Conservation (phyloP, 1,140 invertebrate species). For the Palaemon carinicauda region DNA sequence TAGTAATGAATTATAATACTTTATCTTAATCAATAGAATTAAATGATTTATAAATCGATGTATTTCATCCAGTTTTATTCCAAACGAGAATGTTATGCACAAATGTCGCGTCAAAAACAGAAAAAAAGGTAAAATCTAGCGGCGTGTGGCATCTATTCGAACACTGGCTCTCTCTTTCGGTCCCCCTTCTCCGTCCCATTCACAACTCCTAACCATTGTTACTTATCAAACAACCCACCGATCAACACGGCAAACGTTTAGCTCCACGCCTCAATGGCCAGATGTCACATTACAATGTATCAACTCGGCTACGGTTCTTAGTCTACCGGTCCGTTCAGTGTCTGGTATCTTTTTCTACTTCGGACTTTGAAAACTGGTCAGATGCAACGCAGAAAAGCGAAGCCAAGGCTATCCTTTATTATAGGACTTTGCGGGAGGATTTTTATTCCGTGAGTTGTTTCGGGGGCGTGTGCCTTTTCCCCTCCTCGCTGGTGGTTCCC, state of each 20-base stretch:
- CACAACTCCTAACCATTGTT: constrained; percentile 34
- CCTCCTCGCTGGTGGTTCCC: neutral
- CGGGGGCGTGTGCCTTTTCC: neutral
- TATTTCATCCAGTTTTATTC: too few relatives aligned
- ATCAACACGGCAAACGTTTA: constrained; percentile 38
- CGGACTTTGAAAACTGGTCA: too few relatives aligned
- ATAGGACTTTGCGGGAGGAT: neutral
- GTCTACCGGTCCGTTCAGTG: neutral
- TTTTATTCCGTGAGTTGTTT: neutral
- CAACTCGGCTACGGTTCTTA: neutral
- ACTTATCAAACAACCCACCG: constrained; percentile 39
- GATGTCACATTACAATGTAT: constrained; percentile 4
- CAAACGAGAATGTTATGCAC: too few relatives aligned
- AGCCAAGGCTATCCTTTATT: neutral
- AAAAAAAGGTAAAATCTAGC: neutral
- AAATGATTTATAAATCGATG: too few relatives aligned
- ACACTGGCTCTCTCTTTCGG: neutral
- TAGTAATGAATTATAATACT: too few relatives aligned
- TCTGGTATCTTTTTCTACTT: too few relatives aligned
- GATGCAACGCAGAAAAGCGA: neutral
- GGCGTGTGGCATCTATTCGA: neutral
- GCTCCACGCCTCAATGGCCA: neutral
- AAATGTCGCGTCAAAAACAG: neutral
- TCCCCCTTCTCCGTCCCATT: constrained; percentile 9
- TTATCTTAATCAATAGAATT: too few relatives aligned